Evolutionary conservation across 2,113 vertebrate genomes (phyloP).

Genomic region (Colinus virginianus): DNA sequence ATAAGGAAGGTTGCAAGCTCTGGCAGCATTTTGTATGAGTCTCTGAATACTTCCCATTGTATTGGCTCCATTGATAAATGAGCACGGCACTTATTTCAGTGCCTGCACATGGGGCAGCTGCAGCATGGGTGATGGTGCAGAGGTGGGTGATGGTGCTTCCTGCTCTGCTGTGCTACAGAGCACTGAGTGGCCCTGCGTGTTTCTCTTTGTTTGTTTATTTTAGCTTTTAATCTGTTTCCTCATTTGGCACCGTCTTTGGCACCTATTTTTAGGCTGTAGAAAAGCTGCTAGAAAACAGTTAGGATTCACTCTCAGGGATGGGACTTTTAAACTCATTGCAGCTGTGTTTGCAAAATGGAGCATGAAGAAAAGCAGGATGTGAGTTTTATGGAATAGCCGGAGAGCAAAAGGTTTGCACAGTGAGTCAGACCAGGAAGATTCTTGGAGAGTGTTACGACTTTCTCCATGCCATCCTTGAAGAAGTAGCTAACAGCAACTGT

Average conservation of each 20-base stretch:
- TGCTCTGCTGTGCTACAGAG: background rate
- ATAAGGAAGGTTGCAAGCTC: background rate
- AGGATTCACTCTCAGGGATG: too few relatives aligned
- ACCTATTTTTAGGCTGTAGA: background rate
- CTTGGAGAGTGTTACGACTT: background rate
- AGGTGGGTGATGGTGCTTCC: rapidly evolving
- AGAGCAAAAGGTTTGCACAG: background rate
- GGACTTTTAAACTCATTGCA: background rate
- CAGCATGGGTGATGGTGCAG: background rate
- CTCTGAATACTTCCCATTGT: background rate
- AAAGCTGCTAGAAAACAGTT: background rate
- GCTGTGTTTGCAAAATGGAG: background rate
- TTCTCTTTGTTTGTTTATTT: background rate
- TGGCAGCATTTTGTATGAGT: background rate
- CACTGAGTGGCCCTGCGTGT: background rate
- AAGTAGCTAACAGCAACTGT: background rate
- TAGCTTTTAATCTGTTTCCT: background rate
- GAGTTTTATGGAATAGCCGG: background rate
- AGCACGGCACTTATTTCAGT: background rate
- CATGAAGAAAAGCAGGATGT: background rate
- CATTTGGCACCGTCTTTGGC: background rate
- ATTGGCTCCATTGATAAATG: background rate
- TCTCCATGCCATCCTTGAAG: background rate
- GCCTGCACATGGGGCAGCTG: background rate
- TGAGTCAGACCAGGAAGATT: background rate